These are phyloP conservation scores for Galerucella calmariensis DNA, from an alignment of 2,888 invertebrate genomes.

Conservation along the genomic window DNA sequence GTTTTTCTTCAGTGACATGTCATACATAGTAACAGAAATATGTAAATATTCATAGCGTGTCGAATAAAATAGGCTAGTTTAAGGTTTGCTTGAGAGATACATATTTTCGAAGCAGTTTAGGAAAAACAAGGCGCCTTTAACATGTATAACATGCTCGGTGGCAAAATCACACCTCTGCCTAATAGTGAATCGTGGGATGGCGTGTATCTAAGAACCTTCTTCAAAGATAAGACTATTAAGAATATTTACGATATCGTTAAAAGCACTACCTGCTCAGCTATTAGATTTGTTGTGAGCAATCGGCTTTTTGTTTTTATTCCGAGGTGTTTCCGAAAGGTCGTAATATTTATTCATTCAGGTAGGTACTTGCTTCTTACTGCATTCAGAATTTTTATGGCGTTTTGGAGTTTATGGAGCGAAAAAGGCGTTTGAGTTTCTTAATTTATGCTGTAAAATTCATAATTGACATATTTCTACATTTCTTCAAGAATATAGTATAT, in stretches of 20 bases:
- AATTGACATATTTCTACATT: no score
- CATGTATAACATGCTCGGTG: constrained; percentile 15
- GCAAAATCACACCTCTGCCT: constrained; percentile 30
- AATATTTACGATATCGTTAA: constrained; percentile 43
- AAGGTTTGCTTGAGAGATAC: not conserved
- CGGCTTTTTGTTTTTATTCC: constrained; percentile 24
- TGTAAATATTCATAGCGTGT: no score
- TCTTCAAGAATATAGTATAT: no score
- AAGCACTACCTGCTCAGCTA: constrained; percentile 43
- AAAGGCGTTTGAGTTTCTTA: not conserved
- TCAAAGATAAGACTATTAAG: constrained; percentile 41
- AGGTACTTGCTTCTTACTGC: not conserved
- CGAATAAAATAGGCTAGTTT: not conserved
- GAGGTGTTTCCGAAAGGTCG: constrained; percentile 20
- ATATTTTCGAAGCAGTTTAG: not conserved
- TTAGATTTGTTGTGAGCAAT: constrained; percentile 37
- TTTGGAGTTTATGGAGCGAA: not conserved
- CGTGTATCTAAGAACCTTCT: constrained; percentile 38
- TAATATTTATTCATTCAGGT: constrained; percentile 18
- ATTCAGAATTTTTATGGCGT: not conserved
- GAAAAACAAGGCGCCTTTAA: not conserved
- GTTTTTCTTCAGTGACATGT: no score
- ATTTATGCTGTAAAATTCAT: not conserved
- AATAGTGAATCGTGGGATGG: constrained; percentile 27
- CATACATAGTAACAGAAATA: no score